phyloP scores from a whole-genome alignment of 2,888 invertebrate species.

The Cataglyphis altisquamis region DNA sequence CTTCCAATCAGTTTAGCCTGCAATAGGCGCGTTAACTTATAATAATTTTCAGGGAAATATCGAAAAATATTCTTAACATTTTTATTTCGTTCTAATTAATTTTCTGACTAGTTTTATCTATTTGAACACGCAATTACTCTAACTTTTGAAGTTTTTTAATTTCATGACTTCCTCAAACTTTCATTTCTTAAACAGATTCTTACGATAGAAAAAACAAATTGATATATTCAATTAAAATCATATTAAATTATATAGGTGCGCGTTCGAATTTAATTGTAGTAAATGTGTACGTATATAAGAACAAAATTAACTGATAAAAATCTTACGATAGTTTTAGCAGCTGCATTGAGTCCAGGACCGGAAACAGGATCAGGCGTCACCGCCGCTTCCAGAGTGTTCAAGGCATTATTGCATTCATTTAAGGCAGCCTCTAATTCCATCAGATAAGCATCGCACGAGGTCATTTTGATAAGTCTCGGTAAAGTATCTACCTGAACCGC shows the following conservation, averaged over 20 bases:
- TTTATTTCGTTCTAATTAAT: neutral
- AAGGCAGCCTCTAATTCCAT: conserved; percentile 92
- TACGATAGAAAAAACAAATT: neutral
- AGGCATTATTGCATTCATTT: conserved; percentile 90
- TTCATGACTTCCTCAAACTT: neutral
- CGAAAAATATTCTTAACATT: neutral
- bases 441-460: conserved; percentile 94
- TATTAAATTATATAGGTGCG: neutral
- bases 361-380: conserved; percentile 88
- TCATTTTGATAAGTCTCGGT: conserved; percentile 88
- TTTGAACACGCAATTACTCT: neutral
- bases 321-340: conserved; percentile 89
- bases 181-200: neutral
- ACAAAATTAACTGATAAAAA: neutral
- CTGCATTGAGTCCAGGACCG: conserved; percentile 86
- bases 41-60: neutral
- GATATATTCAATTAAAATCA: neutral
- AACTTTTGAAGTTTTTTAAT: neutral
- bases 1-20: conserved; percentile 91
- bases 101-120: neutral
- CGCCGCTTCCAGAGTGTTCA: conserved; percentile 90
- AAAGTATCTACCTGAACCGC: conserved; percentile 94
- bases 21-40: neutral
- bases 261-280: neutral
- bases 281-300: neutral